Evolutionary conservation across 2,113 vertebrate genomes (phyloP).

Genomic region (Ornithorhynchus anatinus): DNA sequence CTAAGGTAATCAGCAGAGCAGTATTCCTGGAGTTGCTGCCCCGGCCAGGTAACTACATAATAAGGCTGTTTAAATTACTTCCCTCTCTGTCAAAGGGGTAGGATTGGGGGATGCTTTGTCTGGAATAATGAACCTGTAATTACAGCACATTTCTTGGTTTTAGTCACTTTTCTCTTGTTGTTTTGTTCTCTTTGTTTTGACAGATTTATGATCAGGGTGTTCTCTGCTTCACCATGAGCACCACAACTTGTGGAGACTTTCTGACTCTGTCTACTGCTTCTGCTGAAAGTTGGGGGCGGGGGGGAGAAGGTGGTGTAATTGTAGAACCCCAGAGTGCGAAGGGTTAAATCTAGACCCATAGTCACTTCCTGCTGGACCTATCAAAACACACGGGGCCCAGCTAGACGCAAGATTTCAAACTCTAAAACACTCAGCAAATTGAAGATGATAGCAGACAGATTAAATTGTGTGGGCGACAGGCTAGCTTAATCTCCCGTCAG

Average conservation of each 20-base stretch:
- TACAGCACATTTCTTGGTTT: conserved; percentile 71
- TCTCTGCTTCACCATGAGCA: conserved; percentile 27
- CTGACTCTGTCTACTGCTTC: conserved; percentile 48
- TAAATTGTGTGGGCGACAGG: no score
- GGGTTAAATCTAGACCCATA: conserved; percentile 36
- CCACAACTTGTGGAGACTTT: conserved; percentile 54
- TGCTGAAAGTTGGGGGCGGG: conserved; percentile 1
- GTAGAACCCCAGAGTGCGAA: neutral
- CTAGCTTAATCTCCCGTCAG: no score
- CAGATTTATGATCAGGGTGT: conserved; percentile 67
- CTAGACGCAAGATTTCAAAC: accelerated
- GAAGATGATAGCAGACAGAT: no score
- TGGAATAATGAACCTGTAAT: conserved; percentile 73
- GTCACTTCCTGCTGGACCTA: neutral
- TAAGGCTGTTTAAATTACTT: conserved; percentile 68
- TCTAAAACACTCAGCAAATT: neutral
- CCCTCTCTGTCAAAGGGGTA: conserved; percentile 68
- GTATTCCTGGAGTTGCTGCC: conserved; percentile 63
- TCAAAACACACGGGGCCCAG: neutral
- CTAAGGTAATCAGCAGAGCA: conserved; percentile 50
- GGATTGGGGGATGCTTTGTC: conserved; percentile 69
- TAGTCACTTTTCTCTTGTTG: conserved; percentile 63
- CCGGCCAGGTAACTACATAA: conserved; percentile 70
- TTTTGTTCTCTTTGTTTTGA: conserved; percentile 70
- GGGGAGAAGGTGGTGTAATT: neutral